Percentiles rank a stretch among this genome's conserved stretches.
These are phyloP conservation scores for Echiichthys vipera DNA, from an alignment of 2,797 vertebrate species.

Conservation along the genomic window DNA sequence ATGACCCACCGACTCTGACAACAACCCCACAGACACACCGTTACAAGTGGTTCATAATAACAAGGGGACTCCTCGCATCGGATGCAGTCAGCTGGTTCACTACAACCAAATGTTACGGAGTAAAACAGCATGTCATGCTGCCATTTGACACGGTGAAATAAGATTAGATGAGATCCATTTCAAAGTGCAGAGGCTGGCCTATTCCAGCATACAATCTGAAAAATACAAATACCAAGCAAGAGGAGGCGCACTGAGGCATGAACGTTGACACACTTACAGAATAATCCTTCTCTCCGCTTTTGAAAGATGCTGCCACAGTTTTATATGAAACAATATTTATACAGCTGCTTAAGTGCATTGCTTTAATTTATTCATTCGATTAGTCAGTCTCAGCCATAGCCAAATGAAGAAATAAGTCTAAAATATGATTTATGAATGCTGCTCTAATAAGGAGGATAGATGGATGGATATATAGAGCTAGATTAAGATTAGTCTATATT, in stretches of 20 bases:
- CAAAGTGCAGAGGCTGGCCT: constrained; percentile 73
- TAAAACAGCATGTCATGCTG: constrained; percentile 87
- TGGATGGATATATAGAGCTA: constrained; percentile 1
- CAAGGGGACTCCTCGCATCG: constrained; percentile 74
- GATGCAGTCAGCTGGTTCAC: constrained; percentile 82
- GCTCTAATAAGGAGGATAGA: not conserved
- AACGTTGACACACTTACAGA: constrained; percentile 67
- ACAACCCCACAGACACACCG: constrained; percentile 83
- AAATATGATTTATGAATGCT: not conserved
- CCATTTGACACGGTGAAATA: constrained; percentile 85
- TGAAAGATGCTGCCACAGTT: constrained; percentile 19
- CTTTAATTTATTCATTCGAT: not conserved
- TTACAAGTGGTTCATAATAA: constrained; percentile 84
- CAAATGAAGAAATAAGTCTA: not conserved
- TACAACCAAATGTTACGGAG: constrained; percentile 84
- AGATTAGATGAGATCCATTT: constrained; percentile 86
- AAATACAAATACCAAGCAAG: constrained; percentile 58
- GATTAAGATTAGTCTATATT: constrained; percentile 17
- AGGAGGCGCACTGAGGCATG: constrained; percentile 64
- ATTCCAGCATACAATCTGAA: constrained; percentile 47
- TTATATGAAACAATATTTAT: constrained; percentile 1
- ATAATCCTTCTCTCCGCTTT: constrained; percentile 41
- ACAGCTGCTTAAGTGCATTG: not conserved
- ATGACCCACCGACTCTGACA: constrained; percentile 85
- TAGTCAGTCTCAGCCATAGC: not conserved